Base-by-base conservation (phyloP, 2,888 invertebrate genomes). In the Calliopum simillimum region DNA sequence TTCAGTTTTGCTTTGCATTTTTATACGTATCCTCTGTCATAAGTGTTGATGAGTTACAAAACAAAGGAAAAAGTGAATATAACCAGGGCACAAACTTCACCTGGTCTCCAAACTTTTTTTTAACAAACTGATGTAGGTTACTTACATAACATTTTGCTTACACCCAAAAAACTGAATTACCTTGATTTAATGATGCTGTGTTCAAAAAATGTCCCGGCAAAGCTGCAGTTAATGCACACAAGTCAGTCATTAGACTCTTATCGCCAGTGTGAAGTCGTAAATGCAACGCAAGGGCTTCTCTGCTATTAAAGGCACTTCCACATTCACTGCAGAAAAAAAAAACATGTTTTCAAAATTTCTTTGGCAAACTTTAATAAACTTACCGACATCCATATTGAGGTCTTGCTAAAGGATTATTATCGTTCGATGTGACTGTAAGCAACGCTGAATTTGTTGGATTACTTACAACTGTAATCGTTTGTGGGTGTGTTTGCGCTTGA, bases 251-350 rank as follows among this genome's bases (percentile, higher is more conserved):
- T 79, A 93, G 90, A 75, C 92, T 92, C 81, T 93, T 91, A 85
- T 94, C 94, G 74, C 93, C 94, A 69, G 93, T 91, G 85, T 94
- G 94, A 80, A 94, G 88, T 75, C 94, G 91, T 84, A 93, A 90
- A 88, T 94, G 94, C 76, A 94, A 87, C 58, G 93, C 92, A 71
- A 94, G 86, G 77, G 93, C 94, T 88, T 94, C 94, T 84, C 92
- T 89, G 74, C 90, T 90, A 73, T 89, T 88, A 79, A 91, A 91
- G 78, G 89, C 89, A 83, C 90, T 88, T 74, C 90, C 90, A 79
- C 91, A 91, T 83, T 91, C 90, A 78, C 89, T 86, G 65, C 1
- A 75, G 74, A 11, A 0, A 56, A 68, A 16, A 11, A 19, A 55
- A 59, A 53, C n/a, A n/a, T n/a, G n/a, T n/a, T n/a, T n/a, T n/a